Evolutionary conservation across 2,113 vertebrate genomes (phyloP).

Genomic region (Pomatorhinus ruficollis): DNA sequence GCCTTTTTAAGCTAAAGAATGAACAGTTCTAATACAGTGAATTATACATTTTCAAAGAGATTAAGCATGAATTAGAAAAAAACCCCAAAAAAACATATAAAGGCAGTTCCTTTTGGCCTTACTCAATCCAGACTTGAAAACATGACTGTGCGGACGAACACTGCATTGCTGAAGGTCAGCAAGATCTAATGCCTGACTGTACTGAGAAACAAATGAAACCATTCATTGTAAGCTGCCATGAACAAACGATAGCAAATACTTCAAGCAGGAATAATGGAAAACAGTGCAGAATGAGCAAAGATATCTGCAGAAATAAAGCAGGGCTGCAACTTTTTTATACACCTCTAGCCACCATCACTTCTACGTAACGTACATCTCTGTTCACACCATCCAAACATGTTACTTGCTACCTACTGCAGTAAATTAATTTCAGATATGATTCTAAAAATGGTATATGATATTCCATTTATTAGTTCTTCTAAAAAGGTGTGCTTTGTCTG

Average conservation of each 20-base stretch:
- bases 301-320: neutral
- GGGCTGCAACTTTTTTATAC: neutral
- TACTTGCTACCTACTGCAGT: neutral
- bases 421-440: neutral
- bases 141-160: conserved; percentile 23
- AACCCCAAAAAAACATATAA: neutral
- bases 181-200: conserved; percentile 37
- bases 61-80: neutral
- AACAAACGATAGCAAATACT: conserved; percentile 11
- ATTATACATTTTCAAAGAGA: conserved; percentile 16
- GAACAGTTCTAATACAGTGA: conserved; percentile 1
- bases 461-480: neutral
- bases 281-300: neutral
- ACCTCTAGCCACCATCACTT: neutral
- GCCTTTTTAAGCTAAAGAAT: neutral
- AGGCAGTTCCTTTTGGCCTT: conserved; percentile 13
- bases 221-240: conserved; percentile 46
- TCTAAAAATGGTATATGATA: neutral
- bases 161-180: conserved; percentile 56
- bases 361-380: neutral
- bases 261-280: conserved; percentile 53
- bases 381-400: neutral
- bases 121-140: conserved; percentile 1
- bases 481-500: neutral
- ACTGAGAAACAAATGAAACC: conserved; percentile 53